Base-by-base conservation (phyloP, 2,888 invertebrate genomes). In the Eupithecia dodoneata region DNA sequence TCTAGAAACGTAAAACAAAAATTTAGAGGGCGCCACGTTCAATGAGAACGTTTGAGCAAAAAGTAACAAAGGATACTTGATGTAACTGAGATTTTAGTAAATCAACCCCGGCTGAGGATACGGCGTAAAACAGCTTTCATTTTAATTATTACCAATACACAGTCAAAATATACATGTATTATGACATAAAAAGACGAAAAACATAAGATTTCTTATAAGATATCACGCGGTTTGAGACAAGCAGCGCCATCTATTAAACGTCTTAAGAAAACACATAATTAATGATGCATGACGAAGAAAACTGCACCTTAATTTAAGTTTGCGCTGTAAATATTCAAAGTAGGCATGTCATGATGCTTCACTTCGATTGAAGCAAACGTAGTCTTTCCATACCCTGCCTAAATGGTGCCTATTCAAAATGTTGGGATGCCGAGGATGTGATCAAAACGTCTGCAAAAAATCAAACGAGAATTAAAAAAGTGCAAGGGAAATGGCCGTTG, bases 401-500 rank as follows among this genome's bases (percentile, higher is more conserved):
- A 63, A 30, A 30, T 30, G 18, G 18, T 59, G 18, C 10, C 18
- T 18, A 70, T 66, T 74, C 41, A 65, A 74, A 79, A 72, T 73
- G 74, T 77, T 63, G 44, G 42, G 67, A 72, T 84, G 88, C 87
- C 86, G 83, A 85, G 88, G 89, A 91, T 87, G 88, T 88, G 91
- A 93, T 93, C 91, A 91, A 93, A 93, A 91, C 90, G 90, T 91
- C 91, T 92, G 89, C 88, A 89, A 91, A 91, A 81, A 92, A 91
- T 90, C 88, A 90, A 90, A 92, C 90, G 9, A 9, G 18, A 59
- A 59, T 3, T 88, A 90, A 92, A 93, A 93, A 93, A 92, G 91
- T 90, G 85, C 86, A 87, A 91, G 90, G 90, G 88, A 92, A 93
- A 93, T 92, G 89, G 90, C 89, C 87, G 92, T 91, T 91, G 93